phyloP scores from a whole-genome alignment of 2,113 vertebrate species.

The Galbula dea region DNA sequence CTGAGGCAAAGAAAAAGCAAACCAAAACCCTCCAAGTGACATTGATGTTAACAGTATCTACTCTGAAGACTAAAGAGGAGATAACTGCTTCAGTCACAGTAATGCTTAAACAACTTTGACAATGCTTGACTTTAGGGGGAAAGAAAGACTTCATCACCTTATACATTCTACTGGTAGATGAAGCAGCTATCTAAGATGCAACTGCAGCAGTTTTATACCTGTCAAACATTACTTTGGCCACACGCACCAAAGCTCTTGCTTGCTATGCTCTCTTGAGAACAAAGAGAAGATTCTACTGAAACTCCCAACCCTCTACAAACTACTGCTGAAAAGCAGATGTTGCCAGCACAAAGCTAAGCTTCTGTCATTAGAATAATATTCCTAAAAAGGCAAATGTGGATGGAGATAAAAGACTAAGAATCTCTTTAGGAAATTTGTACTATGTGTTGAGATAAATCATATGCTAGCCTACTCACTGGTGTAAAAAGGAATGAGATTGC shows the following conservation, averaged over 20 bases:
- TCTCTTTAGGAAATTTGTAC: no score
- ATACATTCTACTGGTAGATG: background rate
- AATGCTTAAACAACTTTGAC: background rate
- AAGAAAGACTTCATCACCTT: background rate
- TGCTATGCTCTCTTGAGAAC: background rate
- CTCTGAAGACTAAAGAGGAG: background rate
- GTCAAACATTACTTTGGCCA: background rate
- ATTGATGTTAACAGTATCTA: constrained; percentile 13
- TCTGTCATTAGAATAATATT: no score
- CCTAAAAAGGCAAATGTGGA: no score
- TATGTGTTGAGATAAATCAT: no score
- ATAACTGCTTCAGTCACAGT: background rate
- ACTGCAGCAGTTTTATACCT: background rate
- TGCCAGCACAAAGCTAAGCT: no score
- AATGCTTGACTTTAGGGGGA: background rate
- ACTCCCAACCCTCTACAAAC: background rate
- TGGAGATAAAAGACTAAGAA: no score
- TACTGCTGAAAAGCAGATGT: no score
- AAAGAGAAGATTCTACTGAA: background rate
- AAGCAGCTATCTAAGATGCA: background rate
- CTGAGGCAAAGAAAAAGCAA: constrained; percentile 63
- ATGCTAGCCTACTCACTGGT: no score
- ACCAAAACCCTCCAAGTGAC: constrained; percentile 45
- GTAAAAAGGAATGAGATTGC: no score
- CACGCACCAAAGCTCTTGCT: background rate